phyloP scores from a whole-genome alignment of 2,113 vertebrate species.

The Cyphomyrus discorhynchus region DNA sequence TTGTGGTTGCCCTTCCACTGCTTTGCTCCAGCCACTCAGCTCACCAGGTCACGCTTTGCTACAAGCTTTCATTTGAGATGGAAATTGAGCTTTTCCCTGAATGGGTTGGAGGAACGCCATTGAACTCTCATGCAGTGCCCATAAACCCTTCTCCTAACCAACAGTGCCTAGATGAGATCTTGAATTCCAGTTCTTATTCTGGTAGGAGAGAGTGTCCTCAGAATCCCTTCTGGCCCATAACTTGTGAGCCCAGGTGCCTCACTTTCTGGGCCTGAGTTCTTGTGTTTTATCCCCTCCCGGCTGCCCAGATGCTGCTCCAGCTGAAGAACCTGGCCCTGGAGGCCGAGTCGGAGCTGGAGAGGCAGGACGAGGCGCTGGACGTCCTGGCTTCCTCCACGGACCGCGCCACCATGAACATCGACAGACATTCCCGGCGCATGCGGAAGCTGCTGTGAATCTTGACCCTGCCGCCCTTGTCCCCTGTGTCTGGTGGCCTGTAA shows the following conservation, averaged over 20 bases:
- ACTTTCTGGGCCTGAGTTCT: background rate
- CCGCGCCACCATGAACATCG: slow-evolving; percentile 61
- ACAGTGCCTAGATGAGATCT: background rate
- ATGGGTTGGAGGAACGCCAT: background rate
- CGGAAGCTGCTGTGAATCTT: slow-evolving; percentile 65
- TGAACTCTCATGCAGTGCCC: background rate
- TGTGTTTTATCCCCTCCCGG: background rate
- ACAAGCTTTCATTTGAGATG: background rate
- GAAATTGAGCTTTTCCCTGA: background rate
- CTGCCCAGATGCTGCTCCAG: slow-evolving; percentile 76
- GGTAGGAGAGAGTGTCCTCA: background rate
- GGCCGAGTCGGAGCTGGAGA: slow-evolving; percentile 75
- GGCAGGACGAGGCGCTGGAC: slow-evolving; percentile 80
- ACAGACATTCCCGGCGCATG: slow-evolving; percentile 77
- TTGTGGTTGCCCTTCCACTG: background rate
- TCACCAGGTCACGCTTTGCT: background rate
- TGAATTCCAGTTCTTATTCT: background rate
- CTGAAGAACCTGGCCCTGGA: slow-evolving; percentile 84
- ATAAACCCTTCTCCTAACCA: background rate
- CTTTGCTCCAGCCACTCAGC: background rate
- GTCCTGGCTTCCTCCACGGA: slow-evolving; percentile 69
- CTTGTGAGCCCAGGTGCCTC: background rate
- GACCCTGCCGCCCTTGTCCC: background rate
- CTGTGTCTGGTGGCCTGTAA: background rate
- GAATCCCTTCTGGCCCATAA: background rate